phyloP scores from a whole-genome alignment of 1,140 invertebrate species.

The Saccostrea cuccullata region DNA sequence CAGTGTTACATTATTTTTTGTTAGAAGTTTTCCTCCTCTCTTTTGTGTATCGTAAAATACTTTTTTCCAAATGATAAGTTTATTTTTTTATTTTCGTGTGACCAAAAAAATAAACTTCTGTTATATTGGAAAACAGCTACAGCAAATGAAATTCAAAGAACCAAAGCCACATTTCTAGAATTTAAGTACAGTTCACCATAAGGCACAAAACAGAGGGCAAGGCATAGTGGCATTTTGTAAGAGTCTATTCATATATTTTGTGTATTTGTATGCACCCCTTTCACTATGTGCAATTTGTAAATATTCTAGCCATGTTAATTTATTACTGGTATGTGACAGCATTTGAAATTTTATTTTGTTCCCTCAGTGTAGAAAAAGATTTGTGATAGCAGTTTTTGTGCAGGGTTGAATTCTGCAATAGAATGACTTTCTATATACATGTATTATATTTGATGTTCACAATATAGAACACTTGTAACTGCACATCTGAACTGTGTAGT shows the following conservation, averaged over 20 bases:
- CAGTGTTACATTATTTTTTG: neutral
- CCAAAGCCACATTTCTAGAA: neutral
- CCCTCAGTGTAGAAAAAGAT: neutral
- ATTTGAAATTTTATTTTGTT: neutral
- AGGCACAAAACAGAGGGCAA: neutral
- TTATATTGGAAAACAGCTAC: slow-evolving; percentile 1
- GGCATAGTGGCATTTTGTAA: neutral
- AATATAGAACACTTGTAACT: neutral
- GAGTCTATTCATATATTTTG: neutral
- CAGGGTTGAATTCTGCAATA: slow-evolving; percentile 25
- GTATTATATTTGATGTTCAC: slow-evolving; percentile 18
- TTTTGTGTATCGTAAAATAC: neutral
- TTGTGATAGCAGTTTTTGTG: neutral
- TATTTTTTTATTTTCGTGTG: neutral
- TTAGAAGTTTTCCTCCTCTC: neutral
- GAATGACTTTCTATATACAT: slow-evolving; percentile 1
- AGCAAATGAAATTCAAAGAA: neutral
- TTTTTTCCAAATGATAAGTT: neutral
- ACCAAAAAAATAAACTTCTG: neutral
- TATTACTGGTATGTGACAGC: slow-evolving; percentile 23
- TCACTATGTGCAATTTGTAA: slow-evolving; percentile 50
- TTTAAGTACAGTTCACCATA: neutral
- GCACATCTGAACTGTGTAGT: neutral
- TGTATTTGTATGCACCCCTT: slow-evolving; percentile 38
- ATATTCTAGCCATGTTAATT: slow-evolving; percentile 27